Conservation (phyloP, 1,140 invertebrate species). For the Drosophila parvula region DNA sequence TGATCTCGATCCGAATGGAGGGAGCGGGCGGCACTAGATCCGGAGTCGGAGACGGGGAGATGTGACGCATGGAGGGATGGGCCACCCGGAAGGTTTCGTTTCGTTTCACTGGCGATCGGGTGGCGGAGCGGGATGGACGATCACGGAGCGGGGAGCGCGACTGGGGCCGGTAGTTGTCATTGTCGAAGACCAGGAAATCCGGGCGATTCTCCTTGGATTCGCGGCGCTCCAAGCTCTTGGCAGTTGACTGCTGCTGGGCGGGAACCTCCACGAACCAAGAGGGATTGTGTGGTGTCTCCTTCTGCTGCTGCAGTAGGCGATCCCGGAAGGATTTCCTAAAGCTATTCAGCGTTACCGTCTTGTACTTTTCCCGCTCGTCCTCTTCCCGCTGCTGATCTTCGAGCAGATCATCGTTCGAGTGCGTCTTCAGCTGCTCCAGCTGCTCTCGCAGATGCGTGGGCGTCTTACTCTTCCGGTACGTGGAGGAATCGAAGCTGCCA, state of each 20-base stretch:
- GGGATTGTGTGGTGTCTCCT: conserved; percentile 76
- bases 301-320: conserved; percentile 74
- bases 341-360: conserved; percentile 79
- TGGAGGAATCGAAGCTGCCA: conserved; percentile 74
- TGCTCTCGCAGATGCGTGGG: conserved; percentile 71
- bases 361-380: conserved; percentile 77
- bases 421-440: conserved; percentile 75
- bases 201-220: conserved; percentile 75
- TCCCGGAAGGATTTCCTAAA: conserved; percentile 82
- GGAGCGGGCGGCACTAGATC: conserved; percentile 25
- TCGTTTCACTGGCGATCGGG: conserved; percentile 80
- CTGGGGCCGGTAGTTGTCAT: conserved; percentile 78
- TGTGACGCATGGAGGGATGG: conserved; percentile 47
- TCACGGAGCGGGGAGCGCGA: conserved; percentile 77
- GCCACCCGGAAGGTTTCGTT: conserved; percentile 78
- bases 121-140: conserved; percentile 63
- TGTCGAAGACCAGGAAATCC: conserved; percentile 78
- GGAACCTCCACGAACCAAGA: conserved; percentile 82
- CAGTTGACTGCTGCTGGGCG: conserved; percentile 14
- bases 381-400: conserved; percentile 60
- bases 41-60: conserved; percentile 49
- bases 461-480: conserved; percentile 74
- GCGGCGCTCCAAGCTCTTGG: background rate
- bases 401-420: conserved; percentile 65
- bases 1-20: conserved; percentile 80